Evolutionary conservation across 2,888 invertebrate species (phyloP).

Genomic region (Andrena praecox): DNA sequence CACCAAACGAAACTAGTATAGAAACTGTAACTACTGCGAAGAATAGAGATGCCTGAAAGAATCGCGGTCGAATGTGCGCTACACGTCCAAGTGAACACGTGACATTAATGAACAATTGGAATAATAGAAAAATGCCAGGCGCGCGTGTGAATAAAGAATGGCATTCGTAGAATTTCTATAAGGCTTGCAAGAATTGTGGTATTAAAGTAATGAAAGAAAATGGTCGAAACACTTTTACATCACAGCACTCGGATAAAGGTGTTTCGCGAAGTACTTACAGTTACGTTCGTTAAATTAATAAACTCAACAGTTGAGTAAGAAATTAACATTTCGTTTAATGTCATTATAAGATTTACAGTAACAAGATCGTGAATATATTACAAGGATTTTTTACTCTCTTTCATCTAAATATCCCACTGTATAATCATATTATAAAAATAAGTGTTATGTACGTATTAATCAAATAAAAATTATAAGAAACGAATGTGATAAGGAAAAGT

Average conservation of each 20-base stretch:
- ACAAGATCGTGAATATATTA: slow-evolving; percentile 53
- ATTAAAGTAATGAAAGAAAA: slow-evolving; percentile 11
- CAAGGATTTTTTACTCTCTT: slow-evolving; percentile 38
- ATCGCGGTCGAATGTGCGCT: too few relatives aligned
- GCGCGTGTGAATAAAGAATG: not conserved
- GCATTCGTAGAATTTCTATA: not conserved
- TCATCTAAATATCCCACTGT: slow-evolving; percentile 32
- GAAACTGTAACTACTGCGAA: not conserved
- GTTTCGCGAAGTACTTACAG: slow-evolving; percentile 25
- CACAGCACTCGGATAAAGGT: slow-evolving; percentile 13
- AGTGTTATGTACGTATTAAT: slow-evolving; percentile 44
- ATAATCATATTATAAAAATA: slow-evolving; percentile 50
- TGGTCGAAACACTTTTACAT: not conserved
- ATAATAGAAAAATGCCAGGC: not conserved
- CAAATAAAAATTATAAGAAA: slow-evolving; percentile 35
- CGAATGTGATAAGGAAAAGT: slow-evolving; percentile 39
- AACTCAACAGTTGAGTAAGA: slow-evolving; percentile 49
- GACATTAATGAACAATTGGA: too few relatives aligned
- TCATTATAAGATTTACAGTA: slow-evolving; percentile 52
- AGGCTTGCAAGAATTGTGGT: not conserved
- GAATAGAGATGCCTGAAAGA: not conserved
- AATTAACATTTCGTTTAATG: slow-evolving; percentile 56
- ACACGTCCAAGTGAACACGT: too few relatives aligned
- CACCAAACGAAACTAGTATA: not conserved
- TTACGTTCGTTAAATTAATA: slow-evolving; percentile 41